phyloP scores from a whole-genome alignment of 2,888 invertebrate species.

The Pristionchus maxplancki region DNA sequence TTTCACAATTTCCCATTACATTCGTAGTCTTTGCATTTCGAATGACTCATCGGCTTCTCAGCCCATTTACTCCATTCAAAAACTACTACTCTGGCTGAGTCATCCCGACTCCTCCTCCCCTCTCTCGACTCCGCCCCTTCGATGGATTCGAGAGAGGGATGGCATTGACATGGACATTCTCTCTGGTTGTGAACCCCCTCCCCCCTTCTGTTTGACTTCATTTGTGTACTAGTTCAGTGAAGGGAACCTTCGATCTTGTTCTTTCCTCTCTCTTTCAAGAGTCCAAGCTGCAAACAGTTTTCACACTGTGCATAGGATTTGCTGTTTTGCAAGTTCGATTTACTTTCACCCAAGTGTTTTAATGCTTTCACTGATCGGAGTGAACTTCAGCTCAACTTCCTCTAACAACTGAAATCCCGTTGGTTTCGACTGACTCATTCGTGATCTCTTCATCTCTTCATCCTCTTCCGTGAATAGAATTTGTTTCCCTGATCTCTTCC shows the following conservation, averaged over 20 bases:
- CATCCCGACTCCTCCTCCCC: constrained; percentile 7
- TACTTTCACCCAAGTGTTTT: neutral
- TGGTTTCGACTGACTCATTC: neutral
- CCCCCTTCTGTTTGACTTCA: constrained; percentile 6
- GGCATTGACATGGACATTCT: neutral
- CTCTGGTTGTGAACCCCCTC: neutral
- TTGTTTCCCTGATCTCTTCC: neutral
- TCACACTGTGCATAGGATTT: neutral
- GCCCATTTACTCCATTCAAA: constrained; percentile 14
- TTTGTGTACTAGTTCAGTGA: constrained; percentile 19
- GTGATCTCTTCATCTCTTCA: neutral
- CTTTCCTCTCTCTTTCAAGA: neutral
- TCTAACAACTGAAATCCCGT: no score
- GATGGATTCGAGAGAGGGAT: neutral
- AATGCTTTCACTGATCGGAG: neutral
- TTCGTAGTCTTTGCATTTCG: constrained; percentile 26
- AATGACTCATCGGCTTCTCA: neutral
- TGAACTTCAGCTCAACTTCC: no score
- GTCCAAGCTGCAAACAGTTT: neutral
- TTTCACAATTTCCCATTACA: constrained; percentile 20
- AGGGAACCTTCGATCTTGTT: constrained; percentile 1
- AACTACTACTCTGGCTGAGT: neutral
- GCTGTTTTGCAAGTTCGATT: neutral
- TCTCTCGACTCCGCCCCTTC: neutral
- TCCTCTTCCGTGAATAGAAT: neutral